Evolutionary conservation across 2,113 vertebrate genomes (phyloP).

Genomic region (Orycteropus afer): DNA sequence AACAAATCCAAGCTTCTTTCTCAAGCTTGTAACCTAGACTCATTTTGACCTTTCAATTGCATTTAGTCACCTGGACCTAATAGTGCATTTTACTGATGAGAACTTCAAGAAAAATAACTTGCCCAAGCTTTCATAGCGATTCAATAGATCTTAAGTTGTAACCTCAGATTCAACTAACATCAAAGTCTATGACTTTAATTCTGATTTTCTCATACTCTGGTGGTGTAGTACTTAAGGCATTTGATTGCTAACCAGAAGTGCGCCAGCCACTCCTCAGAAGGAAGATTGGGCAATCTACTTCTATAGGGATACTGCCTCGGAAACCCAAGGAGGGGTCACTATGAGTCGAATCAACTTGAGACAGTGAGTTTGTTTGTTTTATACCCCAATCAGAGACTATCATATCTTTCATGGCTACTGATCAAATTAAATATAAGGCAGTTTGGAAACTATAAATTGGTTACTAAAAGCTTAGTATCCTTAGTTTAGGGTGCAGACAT

Average conservation of each 20-base stretch:
- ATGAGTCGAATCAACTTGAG: too few relatives aligned
- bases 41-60: neutral
- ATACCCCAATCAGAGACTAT: neutral
- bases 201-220: neutral
- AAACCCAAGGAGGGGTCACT: too few relatives aligned
- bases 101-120: neutral
- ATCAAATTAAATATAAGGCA: neutral
- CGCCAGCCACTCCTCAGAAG: too few relatives aligned
- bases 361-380: too few relatives aligned
- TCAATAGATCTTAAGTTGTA: neutral
- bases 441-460: neutral
- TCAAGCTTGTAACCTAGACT: neutral
- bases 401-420: neutral
- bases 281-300: too few relatives aligned
- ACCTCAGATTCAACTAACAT: neutral
- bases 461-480: neutral
- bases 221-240: too few relatives aligned
- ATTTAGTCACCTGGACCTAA: neutral
- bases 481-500: neutral
- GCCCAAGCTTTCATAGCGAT: neutral
- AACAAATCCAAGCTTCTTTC: neutral
- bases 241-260: too few relatives aligned
- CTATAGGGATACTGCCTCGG: too few relatives aligned
- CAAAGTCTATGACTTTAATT: neutral
- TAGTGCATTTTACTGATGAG: neutral